These are phyloP conservation scores for Aegithalos caudatus DNA, from an alignment of 2,113 vertebrate species.

Conservation along the genomic window DNA sequence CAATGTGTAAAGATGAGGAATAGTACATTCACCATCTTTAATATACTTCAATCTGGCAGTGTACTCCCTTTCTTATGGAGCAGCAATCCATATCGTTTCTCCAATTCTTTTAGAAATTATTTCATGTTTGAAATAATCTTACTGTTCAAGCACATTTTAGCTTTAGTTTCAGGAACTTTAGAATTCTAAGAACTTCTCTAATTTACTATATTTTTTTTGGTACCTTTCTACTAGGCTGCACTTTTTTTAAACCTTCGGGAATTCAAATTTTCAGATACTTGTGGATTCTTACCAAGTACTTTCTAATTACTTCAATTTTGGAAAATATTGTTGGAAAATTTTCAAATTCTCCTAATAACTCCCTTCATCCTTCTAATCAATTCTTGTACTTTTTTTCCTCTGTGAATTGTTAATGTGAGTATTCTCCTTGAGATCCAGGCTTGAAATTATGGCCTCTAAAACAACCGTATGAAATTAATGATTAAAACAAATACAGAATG, in stretches of 20 bases:
- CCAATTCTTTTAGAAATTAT: neutral
- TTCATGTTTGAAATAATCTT: neutral
- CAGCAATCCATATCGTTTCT: neutral
- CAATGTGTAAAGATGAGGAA: constrained; percentile 70
- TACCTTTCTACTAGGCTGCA: neutral
- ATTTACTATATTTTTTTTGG: neutral
- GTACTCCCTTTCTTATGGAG: neutral
- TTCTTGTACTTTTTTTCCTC: neutral
- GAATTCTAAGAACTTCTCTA: neutral
- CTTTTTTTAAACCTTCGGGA: neutral
- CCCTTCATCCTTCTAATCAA: neutral
- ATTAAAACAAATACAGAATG: neutral
- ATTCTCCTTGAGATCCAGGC: neutral
- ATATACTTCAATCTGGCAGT: neutral
- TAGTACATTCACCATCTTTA: constrained; percentile 41
- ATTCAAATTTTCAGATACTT: neutral
- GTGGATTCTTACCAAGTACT: neutral
- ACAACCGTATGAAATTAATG: neutral
- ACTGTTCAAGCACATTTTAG: neutral
- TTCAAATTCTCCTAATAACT: neutral
- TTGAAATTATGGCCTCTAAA: neutral
- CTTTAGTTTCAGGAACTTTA: neutral
- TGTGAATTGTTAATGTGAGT: neutral
- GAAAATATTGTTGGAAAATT: neutral
- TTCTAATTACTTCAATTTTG: neutral